Conservation (phyloP, 2,113 vertebrate genomes). For the Probosciger aterrimus region DNA sequence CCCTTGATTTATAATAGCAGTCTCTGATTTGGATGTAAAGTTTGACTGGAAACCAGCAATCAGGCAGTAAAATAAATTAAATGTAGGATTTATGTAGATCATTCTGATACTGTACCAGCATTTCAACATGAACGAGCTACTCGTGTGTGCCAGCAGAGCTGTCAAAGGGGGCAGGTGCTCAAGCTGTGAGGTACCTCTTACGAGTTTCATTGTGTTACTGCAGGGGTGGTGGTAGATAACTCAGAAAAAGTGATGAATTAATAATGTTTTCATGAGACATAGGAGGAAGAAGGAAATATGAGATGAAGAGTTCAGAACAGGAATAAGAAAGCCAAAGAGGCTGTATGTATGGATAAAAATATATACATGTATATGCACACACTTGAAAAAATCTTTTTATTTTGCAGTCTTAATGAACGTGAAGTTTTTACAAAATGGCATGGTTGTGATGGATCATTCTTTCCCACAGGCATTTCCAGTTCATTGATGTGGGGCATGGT, state of each 20-base stretch:
- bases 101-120: not conserved
- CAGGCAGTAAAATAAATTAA: not conserved
- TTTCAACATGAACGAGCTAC: not conserved
- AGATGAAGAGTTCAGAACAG: not conserved
- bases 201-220: not conserved
- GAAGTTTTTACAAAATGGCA: not conserved
- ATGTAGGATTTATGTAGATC: not conserved
- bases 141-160: not conserved
- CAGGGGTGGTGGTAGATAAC: not conserved
- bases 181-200: not conserved
- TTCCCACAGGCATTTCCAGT: not conserved
- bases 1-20: not conserved
- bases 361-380: not conserved
- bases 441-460: not conserved
- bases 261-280: not conserved
- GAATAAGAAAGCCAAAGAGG: not conserved
- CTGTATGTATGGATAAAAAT: not conserved
- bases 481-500: not conserved
- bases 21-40: not conserved
- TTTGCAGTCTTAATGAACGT: not conserved
- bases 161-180: not conserved
- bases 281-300: not conserved
- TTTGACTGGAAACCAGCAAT: not conserved
- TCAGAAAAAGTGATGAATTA: not conserved
- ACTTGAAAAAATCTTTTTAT: not conserved